Evolutionary conservation across 2,797 vertebrate genomes (phyloP).

Genomic region (Emydoidea blandingii): DNA sequence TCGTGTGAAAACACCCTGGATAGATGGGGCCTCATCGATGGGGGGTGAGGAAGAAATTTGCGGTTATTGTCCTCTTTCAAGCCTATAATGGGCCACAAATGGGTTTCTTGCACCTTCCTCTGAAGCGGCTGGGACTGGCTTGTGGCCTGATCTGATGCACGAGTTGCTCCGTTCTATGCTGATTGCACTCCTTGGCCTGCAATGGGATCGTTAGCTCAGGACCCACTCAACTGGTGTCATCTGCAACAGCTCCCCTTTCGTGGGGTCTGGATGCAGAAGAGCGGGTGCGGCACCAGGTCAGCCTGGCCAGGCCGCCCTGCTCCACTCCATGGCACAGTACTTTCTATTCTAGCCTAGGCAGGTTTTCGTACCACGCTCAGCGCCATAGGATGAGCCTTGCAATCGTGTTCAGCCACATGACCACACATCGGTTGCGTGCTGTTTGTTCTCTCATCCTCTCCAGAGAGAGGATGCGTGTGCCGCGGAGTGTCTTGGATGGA

Average conservation of each 20-base stretch:
- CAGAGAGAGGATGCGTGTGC: too few species aligned
- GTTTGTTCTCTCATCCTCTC: too few species aligned
- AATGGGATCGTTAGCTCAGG: background rate
- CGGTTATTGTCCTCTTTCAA: background rate
- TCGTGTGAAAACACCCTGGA: background rate
- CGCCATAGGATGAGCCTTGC: background rate
- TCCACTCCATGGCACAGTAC: background rate
- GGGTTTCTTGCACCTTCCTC: too few species aligned
- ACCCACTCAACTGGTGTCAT: too few species aligned
- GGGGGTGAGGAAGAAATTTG: background rate
- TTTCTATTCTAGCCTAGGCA: background rate
- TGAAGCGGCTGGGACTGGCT: too few species aligned
- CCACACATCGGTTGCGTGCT: too few species aligned
- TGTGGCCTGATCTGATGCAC: too few species aligned
- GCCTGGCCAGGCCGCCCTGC: background rate
- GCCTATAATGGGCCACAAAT: too few species aligned
- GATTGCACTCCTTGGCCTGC: background rate
- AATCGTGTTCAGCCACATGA: too few species aligned
- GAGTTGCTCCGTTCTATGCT: background rate
- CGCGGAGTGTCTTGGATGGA: too few species aligned
- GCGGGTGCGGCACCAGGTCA: background rate
- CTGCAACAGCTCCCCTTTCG: too few species aligned
- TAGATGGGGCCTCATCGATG: background rate
- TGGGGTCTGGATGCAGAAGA: background rate
- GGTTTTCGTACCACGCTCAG: background rate